A percentile compares a stretch with the other conserved stretches of the same genome.
These are phyloP conservation scores for Acropternis orthonyx DNA, from an alignment of 2,797 vertebrate genomes.

Conservation along the genomic window DNA sequence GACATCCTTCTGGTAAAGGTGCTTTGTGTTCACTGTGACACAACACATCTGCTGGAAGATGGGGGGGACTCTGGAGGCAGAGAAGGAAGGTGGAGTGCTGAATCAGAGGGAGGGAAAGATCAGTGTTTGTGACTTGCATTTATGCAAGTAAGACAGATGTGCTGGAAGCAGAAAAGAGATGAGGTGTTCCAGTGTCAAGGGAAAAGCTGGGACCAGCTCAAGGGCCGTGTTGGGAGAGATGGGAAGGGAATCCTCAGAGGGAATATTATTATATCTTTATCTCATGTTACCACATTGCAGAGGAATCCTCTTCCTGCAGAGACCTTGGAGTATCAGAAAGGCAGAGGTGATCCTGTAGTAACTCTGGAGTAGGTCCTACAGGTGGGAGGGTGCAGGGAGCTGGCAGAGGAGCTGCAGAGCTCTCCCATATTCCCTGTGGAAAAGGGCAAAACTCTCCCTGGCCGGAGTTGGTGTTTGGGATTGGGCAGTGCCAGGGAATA, in stretches of 20 bases:
- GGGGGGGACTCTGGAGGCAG: not conserved
- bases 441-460: not conserved
- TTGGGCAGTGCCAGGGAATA: not conserved
- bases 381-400: not conserved
- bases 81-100: not conserved
- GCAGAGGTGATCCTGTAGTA: not conserved
- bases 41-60: not conserved
- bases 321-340: not conserved
- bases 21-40: rapidly evolving
- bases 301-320: not conserved
- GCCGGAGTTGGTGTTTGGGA: not conserved
- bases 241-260: not conserved
- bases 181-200: not conserved
- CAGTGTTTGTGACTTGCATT: not conserved
- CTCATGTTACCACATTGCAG: not conserved
- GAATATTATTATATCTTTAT: not conserved
- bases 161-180: not conserved
- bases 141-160: not conserved
- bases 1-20: not conserved
- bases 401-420: not conserved
- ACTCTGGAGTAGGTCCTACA: not conserved
- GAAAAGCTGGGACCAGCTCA: not conserved
- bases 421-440: not conserved
- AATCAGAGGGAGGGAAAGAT: not conserved
- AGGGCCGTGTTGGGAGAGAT: not conserved